These are phyloP conservation scores for Phocides pigmalion DNA, from an alignment of 1,140 invertebrate species.

Conservation along the genomic window DNA sequence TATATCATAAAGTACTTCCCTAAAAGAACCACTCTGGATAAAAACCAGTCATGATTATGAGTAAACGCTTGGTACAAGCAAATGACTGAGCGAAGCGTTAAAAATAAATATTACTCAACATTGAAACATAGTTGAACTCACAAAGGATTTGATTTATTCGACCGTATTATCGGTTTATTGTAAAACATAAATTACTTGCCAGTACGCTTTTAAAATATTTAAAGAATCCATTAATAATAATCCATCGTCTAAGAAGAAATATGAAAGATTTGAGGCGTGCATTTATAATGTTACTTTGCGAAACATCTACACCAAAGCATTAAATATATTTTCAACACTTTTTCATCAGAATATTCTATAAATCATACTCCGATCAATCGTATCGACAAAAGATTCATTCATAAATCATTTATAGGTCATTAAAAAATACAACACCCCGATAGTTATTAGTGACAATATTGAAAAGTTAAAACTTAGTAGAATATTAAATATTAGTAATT, in stretches of 20 bases:
- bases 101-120: conserved; percentile 53
- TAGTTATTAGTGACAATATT: background rate
- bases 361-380: background rate
- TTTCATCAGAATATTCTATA: background rate
- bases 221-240: conserved; percentile 17
- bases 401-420: conserved; percentile 17
- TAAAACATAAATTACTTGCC: background rate
- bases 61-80: conserved; percentile 25
- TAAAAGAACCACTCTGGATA: conserved; percentile 13
- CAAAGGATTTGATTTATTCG: conserved; percentile 30
- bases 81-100: conserved; percentile 45
- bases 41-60: conserved; percentile 28
- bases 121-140: conserved; percentile 28
- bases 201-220: background rate
- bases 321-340: background rate
- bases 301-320: background rate
- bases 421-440: conserved; percentile 38
- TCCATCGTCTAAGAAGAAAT: conserved; percentile 3
- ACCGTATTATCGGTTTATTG: conserved; percentile 10
- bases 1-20: background rate
- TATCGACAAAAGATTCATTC: conserved; percentile 15
- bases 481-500: conserved; percentile 7
- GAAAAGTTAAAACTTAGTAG: background rate
- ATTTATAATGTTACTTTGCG: background rate
- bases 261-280: background rate